A percentile compares a stretch with the other conserved stretches of the same genome.
These are phyloP conservation scores for Polyploca ridens DNA, from an alignment of 2,888 invertebrate species.

Conservation along the genomic window DNA sequence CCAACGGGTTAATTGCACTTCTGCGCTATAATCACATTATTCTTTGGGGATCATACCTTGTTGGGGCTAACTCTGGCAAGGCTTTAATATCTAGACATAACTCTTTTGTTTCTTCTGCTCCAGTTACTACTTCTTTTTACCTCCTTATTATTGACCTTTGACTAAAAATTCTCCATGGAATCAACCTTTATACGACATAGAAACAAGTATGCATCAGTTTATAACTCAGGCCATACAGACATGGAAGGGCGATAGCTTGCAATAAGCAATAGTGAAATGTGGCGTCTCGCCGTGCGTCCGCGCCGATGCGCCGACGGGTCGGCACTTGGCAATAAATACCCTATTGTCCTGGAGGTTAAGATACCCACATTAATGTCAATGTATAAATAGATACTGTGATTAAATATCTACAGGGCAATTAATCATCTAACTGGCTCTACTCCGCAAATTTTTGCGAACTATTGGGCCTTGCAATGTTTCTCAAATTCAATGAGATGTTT, in stretches of 20 bases:
- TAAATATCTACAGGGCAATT: background rate
- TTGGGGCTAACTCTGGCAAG: too few species aligned
- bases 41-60: too few species aligned
- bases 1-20: too few species aligned
- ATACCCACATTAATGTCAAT: constrained; percentile 20
- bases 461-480: background rate
- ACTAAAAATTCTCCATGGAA: too few species aligned
- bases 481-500: too few species aligned
- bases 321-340: constrained; percentile 40
- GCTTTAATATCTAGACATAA: too few species aligned
- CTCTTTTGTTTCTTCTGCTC: too few species aligned
- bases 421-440: too few species aligned
- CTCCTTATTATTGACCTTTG: too few species aligned
- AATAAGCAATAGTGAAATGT: constrained; percentile 13
- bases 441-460: background rate
- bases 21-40: too few species aligned
- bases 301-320: constrained; percentile 26
- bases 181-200: too few species aligned
- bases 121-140: too few species aligned
- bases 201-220: background rate
- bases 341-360: constrained; percentile 41
- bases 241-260: background rate
- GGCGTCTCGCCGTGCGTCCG: constrained; percentile 11
- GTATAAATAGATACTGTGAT: background rate
- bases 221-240: constrained; percentile 15